Conservation (phyloP, 1,140 invertebrate species). For the Nephila pilipes region DNA sequence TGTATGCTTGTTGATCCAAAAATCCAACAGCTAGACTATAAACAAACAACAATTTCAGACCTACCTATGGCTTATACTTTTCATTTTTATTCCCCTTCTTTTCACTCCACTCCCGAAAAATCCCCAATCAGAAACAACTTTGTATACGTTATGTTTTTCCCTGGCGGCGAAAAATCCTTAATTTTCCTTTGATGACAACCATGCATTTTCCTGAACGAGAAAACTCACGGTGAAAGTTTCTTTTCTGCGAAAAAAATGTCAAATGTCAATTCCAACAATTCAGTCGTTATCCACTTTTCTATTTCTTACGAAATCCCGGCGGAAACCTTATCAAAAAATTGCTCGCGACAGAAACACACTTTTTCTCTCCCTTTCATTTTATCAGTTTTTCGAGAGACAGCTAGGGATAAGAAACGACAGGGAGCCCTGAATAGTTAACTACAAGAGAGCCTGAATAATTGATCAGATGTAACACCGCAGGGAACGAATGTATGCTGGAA, state of each 20-base stretch:
- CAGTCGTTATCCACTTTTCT: background rate
- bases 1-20: too few species aligned
- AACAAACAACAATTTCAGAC: too few species aligned
- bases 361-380: background rate
- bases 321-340: conserved; percentile 2
- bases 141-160: too few species aligned
- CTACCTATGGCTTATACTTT: too few species aligned
- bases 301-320: background rate
- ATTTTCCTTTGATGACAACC: too few species aligned
- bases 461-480: background rate
- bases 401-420: background rate
- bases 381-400: background rate
- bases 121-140: too few species aligned
- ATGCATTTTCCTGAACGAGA: too few species aligned
- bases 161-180: too few species aligned
- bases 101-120: too few species aligned
- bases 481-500: background rate
- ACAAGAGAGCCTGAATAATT: background rate
- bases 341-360: background rate
- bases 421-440: background rate
- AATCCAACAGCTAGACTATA: too few species aligned
- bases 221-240: too few species aligned
- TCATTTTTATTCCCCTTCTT: too few species aligned
- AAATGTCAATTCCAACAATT: background rate
- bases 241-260: background rate